These are phyloP conservation scores for Chirona hameri DNA, from an alignment of 2,888 invertebrate genomes.

Conservation along the genomic window DNA sequence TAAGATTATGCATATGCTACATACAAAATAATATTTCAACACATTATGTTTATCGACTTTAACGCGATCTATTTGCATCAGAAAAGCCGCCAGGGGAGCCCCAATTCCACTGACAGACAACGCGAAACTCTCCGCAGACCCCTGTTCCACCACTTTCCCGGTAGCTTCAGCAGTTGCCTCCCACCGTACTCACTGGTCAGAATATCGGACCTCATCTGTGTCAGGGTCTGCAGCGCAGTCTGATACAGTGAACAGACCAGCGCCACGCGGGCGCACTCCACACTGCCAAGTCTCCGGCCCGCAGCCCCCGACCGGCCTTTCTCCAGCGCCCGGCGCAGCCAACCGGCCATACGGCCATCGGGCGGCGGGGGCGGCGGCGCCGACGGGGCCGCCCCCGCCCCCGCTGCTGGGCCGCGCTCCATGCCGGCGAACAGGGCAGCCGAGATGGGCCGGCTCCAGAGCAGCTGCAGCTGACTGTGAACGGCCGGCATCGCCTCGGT, in stretches of 20 bases:
- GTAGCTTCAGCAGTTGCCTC: no score
- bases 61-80: no score
- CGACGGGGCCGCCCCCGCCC: background rate
- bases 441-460: slow-evolving; percentile 59
- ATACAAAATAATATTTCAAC: no score
- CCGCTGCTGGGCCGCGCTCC: background rate
- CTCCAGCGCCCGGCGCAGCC: slow-evolving; percentile 48
- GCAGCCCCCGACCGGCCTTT: slow-evolving; percentile 59
- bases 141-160: no score
- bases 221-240: slow-evolving; percentile 78
- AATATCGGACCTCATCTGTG: slow-evolving; percentile 39
- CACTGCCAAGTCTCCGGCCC: slow-evolving; percentile 70
- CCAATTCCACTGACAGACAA: no score
- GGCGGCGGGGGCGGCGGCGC: background rate
- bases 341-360: slow-evolving; percentile 23
- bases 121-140: no score
- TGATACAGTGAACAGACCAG: slow-evolving; percentile 88
- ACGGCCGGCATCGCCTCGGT: slow-evolving; percentile 69
- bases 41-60: no score
- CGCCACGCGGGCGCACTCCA: slow-evolving; percentile 76
- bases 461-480: slow-evolving; percentile 61
- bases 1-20: no score
- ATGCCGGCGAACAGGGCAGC: slow-evolving; percentile 36
- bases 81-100: no score
- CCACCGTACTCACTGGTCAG: slow-evolving; percentile 36